Base-by-base conservation (phyloP, 2,888 invertebrate genomes). In the Aphrophora alni region DNA sequence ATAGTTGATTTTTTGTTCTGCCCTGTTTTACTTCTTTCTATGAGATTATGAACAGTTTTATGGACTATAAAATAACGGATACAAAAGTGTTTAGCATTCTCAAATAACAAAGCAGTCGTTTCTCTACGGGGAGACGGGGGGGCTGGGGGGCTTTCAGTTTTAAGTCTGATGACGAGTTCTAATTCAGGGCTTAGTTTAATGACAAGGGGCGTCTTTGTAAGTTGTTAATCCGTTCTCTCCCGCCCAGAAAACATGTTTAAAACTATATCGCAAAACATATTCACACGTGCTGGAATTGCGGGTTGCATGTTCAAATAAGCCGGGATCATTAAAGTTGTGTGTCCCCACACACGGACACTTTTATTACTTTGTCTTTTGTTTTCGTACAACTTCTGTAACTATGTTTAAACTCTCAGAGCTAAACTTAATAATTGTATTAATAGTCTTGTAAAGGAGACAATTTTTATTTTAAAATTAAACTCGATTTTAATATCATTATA, bases 121-220 rank as follows among this genome's bases (percentile, higher is more conserved):
- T 44, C 14, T 12, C 2, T 17, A 5, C 33, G 33, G 33, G 33
- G 5, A 8, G 3, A 3, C 5, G 5, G 5, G 33, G 3, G 33
- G 5, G 33, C 33, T 8, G 21, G 21, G 21, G 59, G 59, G 59
- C 59, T 59, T 59, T 59, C 12, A 44, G 44, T 44, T 44, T 44
- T 44, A 44, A 44, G 44, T 44, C 14, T 44, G 21, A 21, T 59
- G 59, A 59, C 59, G 59, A 59, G 59, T 59, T 72, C 73, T 78
- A 78, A 78, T 78, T 78, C 78, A 44, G 78, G 73, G 78, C 78
- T 78, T 73, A 73, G 78, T 73, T 78, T 78, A 78, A 78, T 73
- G 78, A 73, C 21, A 59, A 73, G 73, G 78, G 27, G 59, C 72
- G 78, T 78, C 78, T 78, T 78, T 78, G 73, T n/a, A 78, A 78